Conservation (phyloP, 1,140 invertebrate genomes). For the Oedothorax gibbosus region DNA sequence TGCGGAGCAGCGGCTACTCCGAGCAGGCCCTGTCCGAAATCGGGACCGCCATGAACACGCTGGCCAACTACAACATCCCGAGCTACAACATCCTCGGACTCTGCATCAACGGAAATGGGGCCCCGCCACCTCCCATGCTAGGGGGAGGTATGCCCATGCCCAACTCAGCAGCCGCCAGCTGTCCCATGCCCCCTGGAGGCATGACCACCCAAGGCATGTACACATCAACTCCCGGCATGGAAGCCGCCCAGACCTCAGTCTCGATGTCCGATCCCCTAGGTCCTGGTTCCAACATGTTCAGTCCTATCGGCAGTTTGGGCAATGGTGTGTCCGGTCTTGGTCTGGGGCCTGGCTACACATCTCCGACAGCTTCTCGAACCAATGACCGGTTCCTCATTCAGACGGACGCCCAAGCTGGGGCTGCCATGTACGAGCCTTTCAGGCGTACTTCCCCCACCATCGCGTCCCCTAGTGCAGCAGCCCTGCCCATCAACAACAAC, state of each 20-base stretch:
- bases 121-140: constrained; percentile 62
- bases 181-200: constrained; percentile 62
- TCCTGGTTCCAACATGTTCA: constrained; percentile 42
- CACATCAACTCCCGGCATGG: constrained; percentile 35
- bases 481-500: constrained; percentile 76
- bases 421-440: constrained; percentile 61
- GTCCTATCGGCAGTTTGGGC: constrained; percentile 52
- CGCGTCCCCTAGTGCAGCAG: constrained; percentile 67
- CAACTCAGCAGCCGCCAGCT: constrained; percentile 65
- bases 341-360: constrained; percentile 40
- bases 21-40: constrained; percentile 91
- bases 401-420: constrained; percentile 46
- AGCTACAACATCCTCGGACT: constrained; percentile 92
- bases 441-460: constrained; percentile 67
- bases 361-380: constrained; percentile 41
- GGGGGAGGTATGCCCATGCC: constrained; percentile 64
- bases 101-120: constrained; percentile 70
- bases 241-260: constrained; percentile 39
- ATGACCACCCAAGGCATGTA: constrained; percentile 42
- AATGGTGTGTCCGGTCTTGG: constrained; percentile 41
- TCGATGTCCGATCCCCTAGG: constrained; percentile 61
- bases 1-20: constrained; percentile 87
- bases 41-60: constrained; percentile 85
- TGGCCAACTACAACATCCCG: constrained; percentile 94
- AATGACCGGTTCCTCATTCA: constrained; percentile 57